Evolutionary conservation across 2,113 vertebrate species (phyloP).

Genomic region (Nipponia nippon): DNA sequence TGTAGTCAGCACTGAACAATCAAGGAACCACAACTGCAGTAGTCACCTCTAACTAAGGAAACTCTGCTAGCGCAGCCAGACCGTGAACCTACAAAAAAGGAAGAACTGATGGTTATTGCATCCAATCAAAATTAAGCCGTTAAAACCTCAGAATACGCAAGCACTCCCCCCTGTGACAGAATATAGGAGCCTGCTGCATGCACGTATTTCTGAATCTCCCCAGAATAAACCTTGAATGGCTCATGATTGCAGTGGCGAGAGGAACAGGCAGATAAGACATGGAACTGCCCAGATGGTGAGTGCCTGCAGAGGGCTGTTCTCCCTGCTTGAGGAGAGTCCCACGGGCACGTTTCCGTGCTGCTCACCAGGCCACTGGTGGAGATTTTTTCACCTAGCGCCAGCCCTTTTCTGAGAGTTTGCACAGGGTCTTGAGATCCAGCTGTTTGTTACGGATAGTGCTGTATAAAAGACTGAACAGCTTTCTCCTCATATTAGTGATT

Average conservation of each 20-base stretch:
- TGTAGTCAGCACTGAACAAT: fast-evolving
- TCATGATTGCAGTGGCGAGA: background rate
- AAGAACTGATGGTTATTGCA: background rate
- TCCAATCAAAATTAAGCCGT: background rate
- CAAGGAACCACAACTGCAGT: background rate
- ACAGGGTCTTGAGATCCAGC: background rate
- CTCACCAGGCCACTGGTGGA: background rate
- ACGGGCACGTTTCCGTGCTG: background rate
- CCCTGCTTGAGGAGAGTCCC: background rate
- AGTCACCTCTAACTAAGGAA: background rate
- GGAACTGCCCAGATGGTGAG: background rate
- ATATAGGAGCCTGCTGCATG: background rate
- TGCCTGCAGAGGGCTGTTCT: background rate
- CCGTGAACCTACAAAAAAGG: background rate
- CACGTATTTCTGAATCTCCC: background rate
- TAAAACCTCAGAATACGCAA: background rate
- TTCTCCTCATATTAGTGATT: background rate
- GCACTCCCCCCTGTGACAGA: background rate
- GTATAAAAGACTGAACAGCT: background rate
- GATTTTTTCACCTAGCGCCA: background rate
- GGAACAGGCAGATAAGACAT: background rate
- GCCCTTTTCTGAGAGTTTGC: background rate
- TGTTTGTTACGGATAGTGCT: background rate
- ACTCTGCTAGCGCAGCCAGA: background rate
- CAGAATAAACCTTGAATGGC: background rate